Conservation (phyloP, 1,140 invertebrate genomes). For the Marisa cornuarietis region DNA sequence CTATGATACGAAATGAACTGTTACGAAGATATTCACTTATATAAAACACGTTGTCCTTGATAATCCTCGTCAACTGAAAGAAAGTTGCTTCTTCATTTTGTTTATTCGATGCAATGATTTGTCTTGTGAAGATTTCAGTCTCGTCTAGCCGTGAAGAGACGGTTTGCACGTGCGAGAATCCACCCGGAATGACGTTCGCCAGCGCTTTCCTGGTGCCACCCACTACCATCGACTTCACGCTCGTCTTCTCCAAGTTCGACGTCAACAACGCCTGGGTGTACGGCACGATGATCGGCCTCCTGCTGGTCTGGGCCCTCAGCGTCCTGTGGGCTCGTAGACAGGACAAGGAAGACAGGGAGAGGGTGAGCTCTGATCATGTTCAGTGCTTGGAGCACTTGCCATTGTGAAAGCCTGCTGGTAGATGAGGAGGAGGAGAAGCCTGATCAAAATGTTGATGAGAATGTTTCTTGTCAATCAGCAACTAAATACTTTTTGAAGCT, state of each 20-base stretch:
- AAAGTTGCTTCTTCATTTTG: too few relatives aligned
- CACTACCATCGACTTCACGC: constrained; percentile 70
- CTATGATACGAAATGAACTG: constrained; percentile 8
- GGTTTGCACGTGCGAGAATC: constrained; percentile 31
- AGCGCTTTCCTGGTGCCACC: constrained; percentile 67
- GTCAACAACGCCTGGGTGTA: constrained; percentile 56
- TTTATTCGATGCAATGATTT: background rate
- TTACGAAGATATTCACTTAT: constrained; percentile 23
- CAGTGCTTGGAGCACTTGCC: too few relatives aligned
- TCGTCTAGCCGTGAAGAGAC: constrained; percentile 27
- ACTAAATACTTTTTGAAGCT: background rate
- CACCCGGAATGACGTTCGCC: constrained; percentile 36
- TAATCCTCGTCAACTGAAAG: background rate
- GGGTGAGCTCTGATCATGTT: constrained; percentile 27
- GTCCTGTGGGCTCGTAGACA: constrained; percentile 66
- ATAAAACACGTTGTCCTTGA: background rate
- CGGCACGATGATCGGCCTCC: constrained; percentile 64
- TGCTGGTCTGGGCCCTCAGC: constrained; percentile 63
- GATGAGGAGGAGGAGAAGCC: background rate
- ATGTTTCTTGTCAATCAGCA: background rate
- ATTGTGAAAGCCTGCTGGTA: background rate
- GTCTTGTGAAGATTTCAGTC: constrained; percentile 29
- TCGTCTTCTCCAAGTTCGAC: constrained; percentile 65
- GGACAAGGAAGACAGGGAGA: constrained; percentile 62
- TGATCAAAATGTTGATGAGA: background rate